Conservation (phyloP, 2,888 invertebrate species). For the Dromius quadrimaculatus region DNA sequence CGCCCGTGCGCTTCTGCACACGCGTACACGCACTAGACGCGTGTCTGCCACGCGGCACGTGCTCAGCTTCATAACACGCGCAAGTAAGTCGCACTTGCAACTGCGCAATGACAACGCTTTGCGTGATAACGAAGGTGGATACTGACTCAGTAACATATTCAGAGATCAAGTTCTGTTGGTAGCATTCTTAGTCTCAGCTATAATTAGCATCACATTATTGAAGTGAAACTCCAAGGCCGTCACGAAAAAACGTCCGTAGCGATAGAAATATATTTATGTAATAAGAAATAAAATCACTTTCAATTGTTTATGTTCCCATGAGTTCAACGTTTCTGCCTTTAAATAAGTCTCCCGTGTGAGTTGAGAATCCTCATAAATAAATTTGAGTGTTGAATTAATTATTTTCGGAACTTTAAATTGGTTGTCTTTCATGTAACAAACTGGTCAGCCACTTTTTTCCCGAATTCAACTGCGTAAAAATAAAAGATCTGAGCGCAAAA, state of each 20-base stretch:
- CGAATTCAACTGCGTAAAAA: conserved; percentile 13
- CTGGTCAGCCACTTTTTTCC: conserved; percentile 32
- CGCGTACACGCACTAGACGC: conserved; percentile 25
- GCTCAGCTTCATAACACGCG: conserved; percentile 14
- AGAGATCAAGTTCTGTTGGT: no score
- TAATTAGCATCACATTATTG: no score
- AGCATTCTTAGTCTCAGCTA: no score
- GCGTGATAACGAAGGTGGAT: no score
- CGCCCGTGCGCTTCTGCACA: not conserved
- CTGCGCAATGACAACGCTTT: not conserved
- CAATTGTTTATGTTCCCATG: not conserved
- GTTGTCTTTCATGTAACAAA: conserved; percentile 33
- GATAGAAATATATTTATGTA: no score
- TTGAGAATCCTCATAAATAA: conserved; percentile 30
- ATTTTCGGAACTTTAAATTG: conserved; percentile 36
- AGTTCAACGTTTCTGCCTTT: not conserved
- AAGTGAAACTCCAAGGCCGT: no score
- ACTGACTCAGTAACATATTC: no score
- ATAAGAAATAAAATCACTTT: not conserved
- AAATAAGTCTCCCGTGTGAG: conserved; percentile 12
- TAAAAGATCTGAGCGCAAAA: conserved; percentile 5
- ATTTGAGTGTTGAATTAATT: conserved; percentile 36
- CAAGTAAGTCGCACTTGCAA: conserved; percentile 17
- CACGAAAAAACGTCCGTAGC: no score
- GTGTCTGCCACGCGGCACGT: conserved; percentile 38